Conservation (phyloP, 2,888 invertebrate species). For the Apodemia mormo region DNA sequence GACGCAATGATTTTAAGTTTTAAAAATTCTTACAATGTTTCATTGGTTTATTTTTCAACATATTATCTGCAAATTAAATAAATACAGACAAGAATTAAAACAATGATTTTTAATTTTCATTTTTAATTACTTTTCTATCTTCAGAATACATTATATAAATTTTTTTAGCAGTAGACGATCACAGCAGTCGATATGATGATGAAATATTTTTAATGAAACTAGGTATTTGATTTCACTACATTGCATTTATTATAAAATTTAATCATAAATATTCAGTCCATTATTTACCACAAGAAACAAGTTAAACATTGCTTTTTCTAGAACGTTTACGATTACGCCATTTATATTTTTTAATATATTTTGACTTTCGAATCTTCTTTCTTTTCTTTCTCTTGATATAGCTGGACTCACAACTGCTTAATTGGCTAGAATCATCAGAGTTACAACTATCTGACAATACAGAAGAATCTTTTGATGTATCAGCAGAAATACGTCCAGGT, state of each 20-base stretch:
- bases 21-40: too few species aligned
- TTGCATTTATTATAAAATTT: neutral
- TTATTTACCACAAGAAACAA: neutral
- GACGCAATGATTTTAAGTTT: too few species aligned
- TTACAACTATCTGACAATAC: neutral
- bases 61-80: too few species aligned
- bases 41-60: too few species aligned
- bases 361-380: neutral
- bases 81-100: too few species aligned
- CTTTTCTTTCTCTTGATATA: neutral
- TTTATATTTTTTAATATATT: neutral
- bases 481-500: neutral
- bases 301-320: neutral
- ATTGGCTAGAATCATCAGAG: neutral
- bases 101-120: too few species aligned
- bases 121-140: too few species aligned
- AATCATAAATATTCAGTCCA: neutral
- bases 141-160: too few species aligned
- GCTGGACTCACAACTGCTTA: neutral
- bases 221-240: too few species aligned
- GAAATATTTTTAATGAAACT: too few species aligned
- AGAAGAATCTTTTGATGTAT: neutral
- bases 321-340: neutral
- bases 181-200: too few species aligned
- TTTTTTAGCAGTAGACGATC: too few species aligned